These are phyloP conservation scores for Phrynocephalus vlangalii DNA, from an alignment of 2,797 vertebrate species.

Conservation along the genomic window DNA sequence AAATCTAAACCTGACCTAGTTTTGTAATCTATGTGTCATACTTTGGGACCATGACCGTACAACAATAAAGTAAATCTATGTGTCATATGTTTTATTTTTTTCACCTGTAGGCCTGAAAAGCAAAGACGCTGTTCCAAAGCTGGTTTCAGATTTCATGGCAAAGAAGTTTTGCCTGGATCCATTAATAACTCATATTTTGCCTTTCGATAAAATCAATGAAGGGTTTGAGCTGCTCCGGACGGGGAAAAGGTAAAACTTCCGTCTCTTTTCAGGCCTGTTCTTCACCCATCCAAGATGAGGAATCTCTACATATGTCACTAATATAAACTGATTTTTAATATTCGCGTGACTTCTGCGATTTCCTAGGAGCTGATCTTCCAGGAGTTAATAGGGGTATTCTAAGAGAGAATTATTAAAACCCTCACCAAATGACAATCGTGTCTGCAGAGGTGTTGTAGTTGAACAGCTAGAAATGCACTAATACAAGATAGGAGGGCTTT, in stretches of 20 bases:
- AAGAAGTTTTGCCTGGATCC: constrained; percentile 87
- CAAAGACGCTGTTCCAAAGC: constrained; percentile 79
- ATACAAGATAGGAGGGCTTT: too few species aligned
- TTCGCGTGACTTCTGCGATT: too few species aligned
- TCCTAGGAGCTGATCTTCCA: too few species aligned
- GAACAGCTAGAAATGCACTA: too few species aligned
- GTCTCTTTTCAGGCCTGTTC: background rate
- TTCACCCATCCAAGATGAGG: background rate
- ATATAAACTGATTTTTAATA: too few species aligned
- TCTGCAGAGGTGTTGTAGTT: too few species aligned
- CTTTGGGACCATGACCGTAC: too few species aligned
- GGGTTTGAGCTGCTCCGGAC: constrained; percentile 86
- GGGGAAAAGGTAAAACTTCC: constrained; percentile 81
- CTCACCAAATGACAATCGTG: too few species aligned
- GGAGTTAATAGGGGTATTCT: too few species aligned
- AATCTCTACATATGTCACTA: background rate
- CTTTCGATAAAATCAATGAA: constrained; percentile 84
- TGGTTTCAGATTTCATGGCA: constrained; percentile 85
- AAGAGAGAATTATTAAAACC: too few species aligned
- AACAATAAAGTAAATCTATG: background rate
- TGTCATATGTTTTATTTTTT: fast-evolving
- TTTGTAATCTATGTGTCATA: background rate
- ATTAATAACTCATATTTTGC: constrained; percentile 87
- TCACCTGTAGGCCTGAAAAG: constrained; percentile 75
- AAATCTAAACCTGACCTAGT: background rate